Percentiles rank a stretch among this genome's conserved stretches.
Conservation (phyloP, 2,797 vertebrate species). For the Cossypha dichroa region DNA sequence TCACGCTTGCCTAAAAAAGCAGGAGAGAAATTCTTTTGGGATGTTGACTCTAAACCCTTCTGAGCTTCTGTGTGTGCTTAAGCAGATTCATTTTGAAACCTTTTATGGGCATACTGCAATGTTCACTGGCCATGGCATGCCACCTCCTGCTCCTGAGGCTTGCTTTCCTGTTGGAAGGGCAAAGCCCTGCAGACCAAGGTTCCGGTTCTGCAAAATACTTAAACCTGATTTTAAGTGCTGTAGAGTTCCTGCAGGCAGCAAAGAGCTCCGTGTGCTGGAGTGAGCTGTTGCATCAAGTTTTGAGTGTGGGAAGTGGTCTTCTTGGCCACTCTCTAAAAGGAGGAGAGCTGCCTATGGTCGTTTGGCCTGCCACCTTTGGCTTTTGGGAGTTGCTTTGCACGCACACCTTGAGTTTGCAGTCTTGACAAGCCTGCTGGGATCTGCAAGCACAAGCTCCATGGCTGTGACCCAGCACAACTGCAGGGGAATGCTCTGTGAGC, state of each 20-base stretch:
- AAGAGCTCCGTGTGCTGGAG: not conserved
- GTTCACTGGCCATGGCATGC: not conserved
- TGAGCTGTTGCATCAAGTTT: not conserved
- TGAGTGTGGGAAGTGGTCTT: not conserved
- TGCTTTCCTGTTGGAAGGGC: not conserved
- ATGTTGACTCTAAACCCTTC: constrained; percentile 46
- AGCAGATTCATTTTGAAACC: constrained; percentile 24
- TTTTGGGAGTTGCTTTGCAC: not conserved
- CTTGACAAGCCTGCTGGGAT: not conserved
- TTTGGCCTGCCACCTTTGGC: not conserved
- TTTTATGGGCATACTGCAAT: constrained; percentile 31
- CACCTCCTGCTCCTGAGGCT: not conserved
- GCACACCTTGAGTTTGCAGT: not conserved
- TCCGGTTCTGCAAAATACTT: not conserved
- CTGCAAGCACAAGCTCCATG: not conserved
- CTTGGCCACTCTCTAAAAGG: not conserved
- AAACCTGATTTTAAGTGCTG: not conserved
- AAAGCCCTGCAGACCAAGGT: not conserved
- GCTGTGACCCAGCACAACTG: not conserved
- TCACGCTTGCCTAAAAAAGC: constrained; percentile 54
- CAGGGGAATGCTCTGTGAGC: not conserved
- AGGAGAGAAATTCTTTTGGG: constrained; percentile 39
- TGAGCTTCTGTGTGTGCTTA: not conserved
- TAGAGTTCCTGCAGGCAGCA: not conserved
- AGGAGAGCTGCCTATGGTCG: fast-evolving